Evolutionary conservation across 2,797 vertebrate species (phyloP).

Genomic region (Sebastes cheni): DNA sequence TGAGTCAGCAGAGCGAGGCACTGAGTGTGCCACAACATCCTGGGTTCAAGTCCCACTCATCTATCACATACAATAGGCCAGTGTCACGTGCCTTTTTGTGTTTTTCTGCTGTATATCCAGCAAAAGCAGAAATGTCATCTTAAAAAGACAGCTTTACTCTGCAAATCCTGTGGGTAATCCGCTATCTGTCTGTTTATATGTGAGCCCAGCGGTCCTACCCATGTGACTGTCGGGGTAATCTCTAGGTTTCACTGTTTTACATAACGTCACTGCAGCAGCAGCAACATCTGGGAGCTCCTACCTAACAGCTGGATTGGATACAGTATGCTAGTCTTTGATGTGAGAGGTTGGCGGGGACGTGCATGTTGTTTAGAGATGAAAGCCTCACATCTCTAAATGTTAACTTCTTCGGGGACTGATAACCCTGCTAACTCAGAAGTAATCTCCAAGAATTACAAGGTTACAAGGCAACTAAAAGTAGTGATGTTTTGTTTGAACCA

Average conservation of each 20-base stretch:
- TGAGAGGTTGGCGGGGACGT: background rate
- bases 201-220: constrained; percentile 36
- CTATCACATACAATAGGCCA: constrained; percentile 10
- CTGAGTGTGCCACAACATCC: constrained; percentile 15
- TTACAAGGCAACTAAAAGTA: background rate
- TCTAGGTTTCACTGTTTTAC: constrained; percentile 58
- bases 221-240: constrained; percentile 67
- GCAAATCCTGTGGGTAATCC: constrained; percentile 66
- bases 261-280: constrained; percentile 50
- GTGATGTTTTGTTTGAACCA: background rate
- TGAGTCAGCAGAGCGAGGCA: constrained; percentile 38
- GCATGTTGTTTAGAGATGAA: background rate
- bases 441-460: background rate
- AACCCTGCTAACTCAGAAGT: background rate
- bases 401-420: background rate
- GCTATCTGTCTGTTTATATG: constrained; percentile 51
- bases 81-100: background rate
- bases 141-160: constrained; percentile 52
- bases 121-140: constrained; percentile 46
- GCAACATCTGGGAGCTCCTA: constrained; percentile 65
- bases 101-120: background rate
- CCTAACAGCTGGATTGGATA: constrained; percentile 45
- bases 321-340: constrained; percentile 9
- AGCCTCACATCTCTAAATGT: background rate
- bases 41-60: constrained; percentile 27